A percentile compares a stretch with the other conserved stretches of the same genome.
These are phyloP conservation scores for Botia almorhae DNA, from an alignment of 2,797 vertebrate species.

Conservation along the genomic window DNA sequence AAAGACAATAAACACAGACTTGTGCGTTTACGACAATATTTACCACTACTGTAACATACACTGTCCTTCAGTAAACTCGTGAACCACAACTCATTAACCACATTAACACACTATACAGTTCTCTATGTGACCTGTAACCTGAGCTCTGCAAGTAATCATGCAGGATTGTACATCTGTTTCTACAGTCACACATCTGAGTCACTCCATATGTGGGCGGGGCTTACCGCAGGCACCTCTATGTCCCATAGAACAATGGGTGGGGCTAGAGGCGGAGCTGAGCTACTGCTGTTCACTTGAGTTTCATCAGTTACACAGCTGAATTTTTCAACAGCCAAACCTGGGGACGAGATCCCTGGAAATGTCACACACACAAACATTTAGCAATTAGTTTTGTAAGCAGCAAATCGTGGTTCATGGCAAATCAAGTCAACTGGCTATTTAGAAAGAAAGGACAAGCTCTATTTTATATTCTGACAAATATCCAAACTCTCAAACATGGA, in stretches of 20 bases:
- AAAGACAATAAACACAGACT: not conserved
- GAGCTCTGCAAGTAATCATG: not conserved
- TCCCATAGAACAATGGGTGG: conserved; percentile 80
- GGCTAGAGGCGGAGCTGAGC: conserved; percentile 64
- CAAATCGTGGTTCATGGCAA: not conserved
- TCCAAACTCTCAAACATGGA: no score
- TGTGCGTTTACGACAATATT: no score
- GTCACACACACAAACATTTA: not conserved
- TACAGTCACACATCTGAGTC: not conserved
- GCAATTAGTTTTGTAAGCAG: not conserved
- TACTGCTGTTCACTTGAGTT: conserved; percentile 60
- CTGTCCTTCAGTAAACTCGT: no score
- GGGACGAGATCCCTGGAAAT: conserved; percentile 5
- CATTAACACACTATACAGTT: not conserved
- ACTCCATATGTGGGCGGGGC: not conserved
- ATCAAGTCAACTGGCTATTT: not conserved
- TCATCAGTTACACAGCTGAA: conserved; percentile 74
- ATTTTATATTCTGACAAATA: no score
- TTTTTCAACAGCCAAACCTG: conserved; percentile 75
- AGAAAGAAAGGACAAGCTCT: no score
- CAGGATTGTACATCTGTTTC: not conserved
- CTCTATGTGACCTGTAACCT: not conserved
- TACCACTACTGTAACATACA: no score
- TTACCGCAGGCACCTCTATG: conserved; percentile 86
- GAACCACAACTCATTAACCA: no score